Conservation (phyloP, 2,797 vertebrate species). For the Sarcoramphus papa region DNA sequence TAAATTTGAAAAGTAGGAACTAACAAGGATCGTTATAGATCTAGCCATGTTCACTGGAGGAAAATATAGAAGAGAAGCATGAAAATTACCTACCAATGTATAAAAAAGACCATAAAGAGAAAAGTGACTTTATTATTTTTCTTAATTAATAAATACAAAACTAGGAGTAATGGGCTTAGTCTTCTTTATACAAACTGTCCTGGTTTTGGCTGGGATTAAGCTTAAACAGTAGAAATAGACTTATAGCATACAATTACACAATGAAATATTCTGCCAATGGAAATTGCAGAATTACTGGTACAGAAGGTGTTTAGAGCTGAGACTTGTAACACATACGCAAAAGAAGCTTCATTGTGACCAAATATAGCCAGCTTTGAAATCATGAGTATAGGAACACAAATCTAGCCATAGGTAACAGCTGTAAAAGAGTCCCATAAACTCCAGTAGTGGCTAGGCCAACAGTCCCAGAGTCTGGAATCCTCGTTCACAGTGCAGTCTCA, state of each 20-base stretch:
- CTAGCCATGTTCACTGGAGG: neutral
- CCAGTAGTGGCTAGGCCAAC: neutral
- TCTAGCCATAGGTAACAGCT: neutral
- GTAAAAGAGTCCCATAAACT: no score
- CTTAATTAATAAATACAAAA: neutral
- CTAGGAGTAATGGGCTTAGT: neutral
- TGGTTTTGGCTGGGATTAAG: neutral
- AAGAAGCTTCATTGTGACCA: neutral
- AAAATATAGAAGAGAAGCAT: neutral
- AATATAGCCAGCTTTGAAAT: neutral
- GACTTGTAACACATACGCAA: neutral
- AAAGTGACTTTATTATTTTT: neutral
- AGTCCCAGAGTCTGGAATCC: neutral
- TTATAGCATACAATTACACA: neutral
- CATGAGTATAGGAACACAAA: neutral
- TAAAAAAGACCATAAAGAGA: neutral
- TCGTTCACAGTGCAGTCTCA: accelerated
- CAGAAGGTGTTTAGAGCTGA: neutral
- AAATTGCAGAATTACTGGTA: neutral
- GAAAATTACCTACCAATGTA: neutral
- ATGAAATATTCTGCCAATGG: neutral
- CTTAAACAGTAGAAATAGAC: neutral
- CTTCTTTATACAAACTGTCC: neutral
- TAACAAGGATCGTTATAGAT: slow-evolving; percentile 1
- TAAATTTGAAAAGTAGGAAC: neutral